phyloP scores from a whole-genome alignment of 2,113 vertebrate genomes.

The Salvelinus fontinalis region DNA sequence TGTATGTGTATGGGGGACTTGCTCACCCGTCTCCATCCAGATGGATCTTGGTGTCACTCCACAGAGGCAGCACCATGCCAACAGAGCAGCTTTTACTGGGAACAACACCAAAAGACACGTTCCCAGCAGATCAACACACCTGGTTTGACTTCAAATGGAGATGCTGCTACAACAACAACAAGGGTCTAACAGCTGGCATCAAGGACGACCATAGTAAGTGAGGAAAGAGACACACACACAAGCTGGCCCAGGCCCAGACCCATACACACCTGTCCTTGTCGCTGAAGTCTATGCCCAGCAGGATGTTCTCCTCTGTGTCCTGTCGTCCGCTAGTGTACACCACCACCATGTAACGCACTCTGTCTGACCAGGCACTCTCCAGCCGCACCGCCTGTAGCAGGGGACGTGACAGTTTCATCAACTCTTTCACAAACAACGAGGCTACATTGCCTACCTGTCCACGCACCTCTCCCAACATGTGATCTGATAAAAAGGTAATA shows the following conservation, averaged over 20 bases:
- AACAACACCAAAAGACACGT: conserved; percentile 7
- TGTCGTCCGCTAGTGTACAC: conserved; percentile 92
- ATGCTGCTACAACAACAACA: neutral
- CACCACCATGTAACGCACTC: conserved; percentile 97
- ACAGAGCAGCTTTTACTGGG: conserved; percentile 89
- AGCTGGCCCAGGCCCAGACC: neutral
- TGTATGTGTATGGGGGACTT: neutral
- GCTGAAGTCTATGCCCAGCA: conserved; percentile 95
- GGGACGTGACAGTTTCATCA: neutral
- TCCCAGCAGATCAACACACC: neutral
- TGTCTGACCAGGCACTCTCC: conserved; percentile 91
- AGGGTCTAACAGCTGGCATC: neutral
- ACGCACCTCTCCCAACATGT: neutral
- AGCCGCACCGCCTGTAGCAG: conserved; percentile 85
- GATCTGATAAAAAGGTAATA: neutral
- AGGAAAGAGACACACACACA: neutral
- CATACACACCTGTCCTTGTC: conserved; percentile 88
- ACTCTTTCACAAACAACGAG: neutral
- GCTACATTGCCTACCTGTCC: no score
- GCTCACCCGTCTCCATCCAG: conserved; percentile 96
- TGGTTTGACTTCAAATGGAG: neutral
- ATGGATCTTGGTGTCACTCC: conserved; percentile 98
- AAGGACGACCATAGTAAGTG: neutral
- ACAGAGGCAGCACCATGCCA: conserved; percentile 95
- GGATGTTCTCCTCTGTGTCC: conserved; percentile 94